Evolutionary conservation across 2,797 vertebrate genomes (phyloP), one percentile per base, ranked within the genome.

Genomic region (Zenarchopterus dispar): DNA sequence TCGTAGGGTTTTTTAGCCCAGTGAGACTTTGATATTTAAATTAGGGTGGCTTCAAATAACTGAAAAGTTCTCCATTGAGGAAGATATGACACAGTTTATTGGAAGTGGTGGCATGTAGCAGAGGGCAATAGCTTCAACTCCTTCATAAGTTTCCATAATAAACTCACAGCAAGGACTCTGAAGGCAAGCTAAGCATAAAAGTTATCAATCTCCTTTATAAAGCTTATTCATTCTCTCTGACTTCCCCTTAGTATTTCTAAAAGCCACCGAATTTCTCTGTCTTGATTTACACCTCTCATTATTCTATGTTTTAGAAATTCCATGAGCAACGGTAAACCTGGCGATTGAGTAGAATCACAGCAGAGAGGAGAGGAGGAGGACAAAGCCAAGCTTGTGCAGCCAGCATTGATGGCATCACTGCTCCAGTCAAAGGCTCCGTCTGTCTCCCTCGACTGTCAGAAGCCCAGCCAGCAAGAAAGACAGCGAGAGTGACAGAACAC

Each of bases 321-420:
- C 77, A 71, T 8, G 54, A 76, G 75, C 64, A 78, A 75, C 26
- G 65, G 68, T 75, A 80, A 89, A 85, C 70, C 69, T 75, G 81
- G 69, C 8, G 21, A 78, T 64, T n/a, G 69, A 78, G 67, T 5
- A 46, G 59, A 66, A 72, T 52, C 36, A 67, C 64, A 66, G 69
- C 63, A 57, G 56, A 70, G 76, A 66, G 72, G 76, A 53, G 62
- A 57, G 54, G 49, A 51, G 6, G 67, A 74, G 86, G 89, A 93
- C 91, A 93, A 92, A 92, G 88, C 26, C 10, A 10, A 53, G 88
- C 72, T 77, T 93, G 91, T 93, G 84, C 80, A 39, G 74, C 50
- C 28, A 53, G 62, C 68, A 65, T 70, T 47, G 86, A 89, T 90
- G 86, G 75, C 84, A 89, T 91, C 90, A 31, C 42, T n/a, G 44